These are phyloP conservation scores for Acleris literana DNA, from an alignment of 2,888 invertebrate species.

Conservation along the genomic window DNA sequence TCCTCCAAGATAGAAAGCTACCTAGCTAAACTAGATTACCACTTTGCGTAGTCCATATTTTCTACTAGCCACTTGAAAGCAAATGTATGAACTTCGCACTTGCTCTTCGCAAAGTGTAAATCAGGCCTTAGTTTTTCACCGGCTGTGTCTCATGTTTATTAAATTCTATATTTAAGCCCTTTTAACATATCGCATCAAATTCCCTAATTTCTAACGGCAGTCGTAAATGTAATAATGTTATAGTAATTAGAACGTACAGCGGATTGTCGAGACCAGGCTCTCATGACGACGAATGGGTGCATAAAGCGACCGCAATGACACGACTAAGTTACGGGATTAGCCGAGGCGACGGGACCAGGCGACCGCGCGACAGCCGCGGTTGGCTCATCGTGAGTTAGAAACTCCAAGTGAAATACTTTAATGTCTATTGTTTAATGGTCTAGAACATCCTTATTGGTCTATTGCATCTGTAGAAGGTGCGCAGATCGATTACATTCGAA, in stretches of 20 bases:
- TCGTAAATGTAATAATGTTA: conserved; percentile 4
- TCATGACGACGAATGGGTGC: conserved; percentile 29
- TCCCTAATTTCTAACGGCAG: not conserved
- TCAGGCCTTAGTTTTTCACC: not conserved
- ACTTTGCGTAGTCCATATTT: no score
- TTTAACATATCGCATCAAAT: not conserved
- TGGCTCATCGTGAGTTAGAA: conserved; percentile 37
- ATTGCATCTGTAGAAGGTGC: no score
- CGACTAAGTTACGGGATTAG: conserved; percentile 57
- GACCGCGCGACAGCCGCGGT: conserved; percentile 36
- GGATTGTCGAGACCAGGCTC: conserved; percentile 19
- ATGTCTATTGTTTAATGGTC: no score
- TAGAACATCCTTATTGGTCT: no score
- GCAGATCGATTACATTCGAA: no score
- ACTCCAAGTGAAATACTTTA: no score
- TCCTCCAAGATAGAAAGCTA: no score
- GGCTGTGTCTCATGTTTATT: not conserved
- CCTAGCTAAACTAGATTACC: no score
- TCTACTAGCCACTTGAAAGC: no score
- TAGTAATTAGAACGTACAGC: conserved; percentile 19
- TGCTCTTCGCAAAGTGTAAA: no score
- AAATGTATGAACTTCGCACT: no score
- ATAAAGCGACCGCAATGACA: conserved; percentile 43
- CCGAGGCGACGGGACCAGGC: conserved; percentile 47
- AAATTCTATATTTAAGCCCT: not conserved